These are phyloP conservation scores for Phallusia fumigata DNA, from an alignment of 23 tunicate species.

Conservation along the genomic window DNA sequence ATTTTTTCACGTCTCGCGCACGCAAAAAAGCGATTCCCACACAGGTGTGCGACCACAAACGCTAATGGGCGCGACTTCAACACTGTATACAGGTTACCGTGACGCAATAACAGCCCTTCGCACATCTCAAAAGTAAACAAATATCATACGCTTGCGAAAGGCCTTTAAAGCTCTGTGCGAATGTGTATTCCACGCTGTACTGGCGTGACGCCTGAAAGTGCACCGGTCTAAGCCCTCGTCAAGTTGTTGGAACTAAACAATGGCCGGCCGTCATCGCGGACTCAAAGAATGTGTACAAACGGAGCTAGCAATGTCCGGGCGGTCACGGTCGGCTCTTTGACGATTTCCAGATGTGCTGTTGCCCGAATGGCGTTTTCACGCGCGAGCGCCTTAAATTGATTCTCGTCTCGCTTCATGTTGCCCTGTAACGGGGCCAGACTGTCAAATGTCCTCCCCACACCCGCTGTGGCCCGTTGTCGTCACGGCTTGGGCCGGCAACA, in stretches of 20 bases:
- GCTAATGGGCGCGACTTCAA: not conserved
- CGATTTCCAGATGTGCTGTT: constrained; percentile 1
- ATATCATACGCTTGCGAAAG: not conserved
- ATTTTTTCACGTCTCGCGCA: no score
- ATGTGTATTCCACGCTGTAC: not conserved
- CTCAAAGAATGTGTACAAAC: constrained; percentile 3
- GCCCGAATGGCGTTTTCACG: constrained; percentile 3
- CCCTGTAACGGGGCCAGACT: not conserved
- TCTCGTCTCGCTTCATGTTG: not conserved
- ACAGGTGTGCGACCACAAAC: not conserved
- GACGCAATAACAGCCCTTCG: not conserved
- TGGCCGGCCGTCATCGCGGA: constrained; percentile 1
- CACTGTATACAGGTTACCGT: not conserved
- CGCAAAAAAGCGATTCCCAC: no score
- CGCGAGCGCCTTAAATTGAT: constrained; percentile 8
- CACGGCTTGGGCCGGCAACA: constrained; percentile 7
- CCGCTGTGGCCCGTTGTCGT: not conserved
- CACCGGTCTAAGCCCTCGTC: not conserved
- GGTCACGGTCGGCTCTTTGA: constrained; percentile 1
- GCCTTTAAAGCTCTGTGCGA: not conserved
- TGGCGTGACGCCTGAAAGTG: not conserved
- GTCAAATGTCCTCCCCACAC: not conserved
- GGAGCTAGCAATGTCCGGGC: constrained; percentile 13
- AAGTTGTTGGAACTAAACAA: not conserved
- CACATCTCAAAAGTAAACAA: not conserved